Conservation (phyloP, 1,140 invertebrate genomes). For the Gryllus bimaculatus region DNA sequence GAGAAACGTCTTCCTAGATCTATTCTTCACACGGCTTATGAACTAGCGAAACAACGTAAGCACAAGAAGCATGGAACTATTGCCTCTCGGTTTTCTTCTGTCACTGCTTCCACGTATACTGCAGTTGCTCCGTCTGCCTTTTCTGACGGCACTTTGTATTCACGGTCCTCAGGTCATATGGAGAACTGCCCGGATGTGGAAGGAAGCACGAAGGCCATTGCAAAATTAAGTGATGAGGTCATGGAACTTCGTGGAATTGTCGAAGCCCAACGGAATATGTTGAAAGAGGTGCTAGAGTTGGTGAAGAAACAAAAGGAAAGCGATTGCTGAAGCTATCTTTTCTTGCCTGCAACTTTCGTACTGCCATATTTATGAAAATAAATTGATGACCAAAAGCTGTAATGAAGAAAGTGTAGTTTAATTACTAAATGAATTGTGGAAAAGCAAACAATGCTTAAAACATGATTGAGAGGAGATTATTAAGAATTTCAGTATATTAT, state of each 20-base stretch:
- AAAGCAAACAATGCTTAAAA: no score
- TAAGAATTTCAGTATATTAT: no score
- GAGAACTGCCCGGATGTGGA: not conserved
- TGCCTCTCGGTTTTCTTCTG: conserved; percentile 47
- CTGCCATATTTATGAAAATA: no score
- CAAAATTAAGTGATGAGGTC: conserved; percentile 5
- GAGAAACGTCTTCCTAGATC: conserved; percentile 67
- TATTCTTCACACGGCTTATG: conserved; percentile 61
- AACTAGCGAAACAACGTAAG: conserved; percentile 52
- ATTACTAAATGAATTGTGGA: no score
- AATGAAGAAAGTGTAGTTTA: no score
- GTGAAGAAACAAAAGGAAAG: conserved; percentile 14
- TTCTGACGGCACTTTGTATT: not conserved
- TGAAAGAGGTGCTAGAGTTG: conserved; percentile 8
- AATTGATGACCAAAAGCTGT: no score
- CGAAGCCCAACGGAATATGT: not conserved
- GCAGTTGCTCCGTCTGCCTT: not conserved
- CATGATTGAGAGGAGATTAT: no score
- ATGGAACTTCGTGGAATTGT: not conserved
- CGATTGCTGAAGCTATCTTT: conserved; percentile 8
- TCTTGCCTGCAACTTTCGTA: not conserved
- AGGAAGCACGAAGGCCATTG: not conserved
- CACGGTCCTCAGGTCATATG: not conserved
- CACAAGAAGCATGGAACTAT: conserved; percentile 52
- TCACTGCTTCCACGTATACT: conserved; percentile 33